Base-by-base conservation (phyloP, 2,113 vertebrate species). In the Plecotus auritus region DNA sequence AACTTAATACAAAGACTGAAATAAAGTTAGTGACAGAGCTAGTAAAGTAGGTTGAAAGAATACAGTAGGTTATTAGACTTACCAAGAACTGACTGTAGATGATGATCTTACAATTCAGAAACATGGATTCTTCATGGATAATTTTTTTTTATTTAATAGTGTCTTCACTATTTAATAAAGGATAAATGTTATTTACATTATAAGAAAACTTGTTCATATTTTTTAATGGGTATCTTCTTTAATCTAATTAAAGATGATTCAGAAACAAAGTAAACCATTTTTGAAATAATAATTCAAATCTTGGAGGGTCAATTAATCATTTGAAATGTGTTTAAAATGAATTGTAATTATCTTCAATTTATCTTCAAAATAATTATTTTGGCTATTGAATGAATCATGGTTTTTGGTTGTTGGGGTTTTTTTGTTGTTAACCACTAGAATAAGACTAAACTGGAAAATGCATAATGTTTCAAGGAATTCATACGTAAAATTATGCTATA, bases 311-410 rank as follows among this genome's bases (percentile, higher is more conserved):
- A 94, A 74, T 85, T 74, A 86, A 85, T 83, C 35, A 74, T 82
- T 82, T 78, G 6, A 95, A 49, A 91, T 35, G 4, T 81, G 11
- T 92, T 92, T 72, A 72, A 70, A 85, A 85, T 90, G 42, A 94
- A 66, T 83, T 61, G 6, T 66, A 67, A 47, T 26, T 22, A 11
- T 70, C n/a, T 95, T 90, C 61, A 92, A 91, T 69, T 88, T 32
- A 78, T 18, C 18, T 95, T 82, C 26, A 30, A 78, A 86, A 86
- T 74, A 84, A 89, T 73, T 51, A n/a, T 73, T 84, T 91, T 56
- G 26, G 8, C 20, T 87, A 42, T 23, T 74, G 42, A 93, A 42
- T 45, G 51, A 14, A 18, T 70, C 5, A 35, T 59, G 5, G 17
- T 81, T 93, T n/a, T 64, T 54, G 18, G 28, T 91, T 37, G 16